Base-by-base conservation (phyloP, 2,888 invertebrate genomes). In the Imbricaverruca yamaguchii region DNA sequence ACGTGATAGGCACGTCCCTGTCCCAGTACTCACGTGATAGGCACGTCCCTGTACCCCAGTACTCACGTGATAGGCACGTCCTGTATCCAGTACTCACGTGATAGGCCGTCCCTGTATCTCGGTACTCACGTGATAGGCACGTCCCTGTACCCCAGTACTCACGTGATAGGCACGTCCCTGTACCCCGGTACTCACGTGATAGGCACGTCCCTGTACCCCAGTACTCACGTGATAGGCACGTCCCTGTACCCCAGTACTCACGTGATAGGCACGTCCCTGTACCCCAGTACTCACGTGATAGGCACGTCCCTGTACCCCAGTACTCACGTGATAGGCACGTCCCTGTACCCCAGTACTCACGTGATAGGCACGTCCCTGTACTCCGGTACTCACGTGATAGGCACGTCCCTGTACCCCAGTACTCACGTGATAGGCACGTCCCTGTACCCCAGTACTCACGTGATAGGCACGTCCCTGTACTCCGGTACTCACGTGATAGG, bases 131-230 rank as follows among this genome's bases (percentile, higher is more conserved):
- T n/a, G n/a, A n/a, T n/a, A n/a, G n/a, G 95, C 39, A 39, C 39
- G 39, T 4, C 4, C 39, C 39, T 39, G 39, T 4, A 39, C 4
- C 39, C 39, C 39, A 39, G 39, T 4, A 39, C 39, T 39, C 4
- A 39, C 39, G 39, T 39, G 39, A 39, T 39, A 4, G 86, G 86
- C 80, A 91, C 85, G 85, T 80, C 84, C 82, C 13, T 85, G 80
- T 9, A 86, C 85, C 56, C 85, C 85, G 9, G 84, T 82, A 18
- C 81, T 83, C 15, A 81, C 83, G 74, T 82, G 67, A 65, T 21
- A 0, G 96, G 95, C 0, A 91, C 90, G 83, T 90, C 89, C 82
- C 87, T 59, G 15, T 7, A 15, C 7, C 59, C 15, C 15, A 59
- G 15, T 7, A 80, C 63, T 74, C 23, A 61, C 55, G 63, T 80